Base-by-base conservation (phyloP, 1,140 invertebrate species). In the Hesperophylax magnus region DNA sequence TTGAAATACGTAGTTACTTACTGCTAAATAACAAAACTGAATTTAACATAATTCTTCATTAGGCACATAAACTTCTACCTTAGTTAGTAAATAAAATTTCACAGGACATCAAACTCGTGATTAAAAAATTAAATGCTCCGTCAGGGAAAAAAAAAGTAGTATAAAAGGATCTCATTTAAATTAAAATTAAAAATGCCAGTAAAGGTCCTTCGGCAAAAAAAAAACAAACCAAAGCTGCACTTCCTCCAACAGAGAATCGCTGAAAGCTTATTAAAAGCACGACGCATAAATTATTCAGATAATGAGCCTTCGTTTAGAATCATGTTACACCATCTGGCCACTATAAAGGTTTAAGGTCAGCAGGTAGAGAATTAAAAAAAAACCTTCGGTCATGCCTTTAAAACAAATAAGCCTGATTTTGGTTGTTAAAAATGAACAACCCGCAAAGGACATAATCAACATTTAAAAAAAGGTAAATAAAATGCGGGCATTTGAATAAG, bases 371-470 rank as follows among this genome's bases (percentile, higher is more conserved):
- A 47, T 47, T 6, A 47, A 6, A 34, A 47, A 47, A 47, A 47
- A 22, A 18, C 76, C 65, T 52, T 52, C 34, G 22, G 60, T 18
- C 39, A 65, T 53, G 8, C 60, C 27, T 20, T 56, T 71, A 60
- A 74, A 78, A 76, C 58, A 80, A 80, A 80, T 65, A 80, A 80
- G 72, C 22, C 39, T 80, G 71, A 80, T 80, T 75, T 65, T 75
- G 39, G 11, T 14, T 53, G 24, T 31, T 39, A 31, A 80, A 80
- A 63, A 75, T 54, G 67, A 80, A 80, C 69, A 34, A 80, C 65
- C 18, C 71, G 56, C 71, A 75, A 65, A 75, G 69, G 78, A 80
- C 34, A 63, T 80, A 76, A 80, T 80, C 76, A 72, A 79, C 78
- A 72, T 79, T 72, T 39, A 79, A 65, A 72, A 78, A 78, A 71